Percentiles rank a stretch among this genome's conserved stretches.
phyloP scores from a whole-genome alignment of 2,113 vertebrate genomes.

The Cynopterus brachyotis region DNA sequence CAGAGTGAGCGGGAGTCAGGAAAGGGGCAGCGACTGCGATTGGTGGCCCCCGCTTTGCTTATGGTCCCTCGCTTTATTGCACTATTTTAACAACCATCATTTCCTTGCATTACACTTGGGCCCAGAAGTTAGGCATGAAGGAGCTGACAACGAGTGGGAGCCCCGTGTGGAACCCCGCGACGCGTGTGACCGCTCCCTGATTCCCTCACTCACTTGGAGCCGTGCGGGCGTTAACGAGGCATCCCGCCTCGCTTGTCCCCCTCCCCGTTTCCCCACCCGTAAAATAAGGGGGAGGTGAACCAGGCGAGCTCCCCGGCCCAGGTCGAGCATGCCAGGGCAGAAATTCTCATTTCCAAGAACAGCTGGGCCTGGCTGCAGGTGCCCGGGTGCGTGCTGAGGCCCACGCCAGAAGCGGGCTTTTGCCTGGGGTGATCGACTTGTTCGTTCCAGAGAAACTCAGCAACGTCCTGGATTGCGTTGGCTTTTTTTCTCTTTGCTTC shows the following conservation, averaged over 20 bases:
- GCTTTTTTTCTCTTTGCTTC: neutral
- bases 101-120: neutral
- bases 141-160: neutral
- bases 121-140: neutral
- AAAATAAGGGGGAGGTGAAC: neutral
- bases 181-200: accelerated
- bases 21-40: too few species aligned
- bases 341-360: accelerated
- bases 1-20: neutral
- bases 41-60: neutral
- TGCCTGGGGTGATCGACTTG: neutral
- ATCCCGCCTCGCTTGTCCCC: neutral
- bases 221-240: neutral
- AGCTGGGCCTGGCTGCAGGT: neutral
- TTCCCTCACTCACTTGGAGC: accelerated
- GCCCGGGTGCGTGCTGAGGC: neutral
- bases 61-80: accelerated
- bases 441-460: neutral
- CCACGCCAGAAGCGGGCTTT: neutral
- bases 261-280: neutral
- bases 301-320: neutral
- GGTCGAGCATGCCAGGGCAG: neutral
- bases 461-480: neutral
- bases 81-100: neutral
- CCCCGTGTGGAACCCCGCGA: accelerated